Evolutionary conservation across 2,888 invertebrate species (phyloP), one percentile per base, ranked within the genome.

Genomic region (Parnassius smintheus): DNA sequence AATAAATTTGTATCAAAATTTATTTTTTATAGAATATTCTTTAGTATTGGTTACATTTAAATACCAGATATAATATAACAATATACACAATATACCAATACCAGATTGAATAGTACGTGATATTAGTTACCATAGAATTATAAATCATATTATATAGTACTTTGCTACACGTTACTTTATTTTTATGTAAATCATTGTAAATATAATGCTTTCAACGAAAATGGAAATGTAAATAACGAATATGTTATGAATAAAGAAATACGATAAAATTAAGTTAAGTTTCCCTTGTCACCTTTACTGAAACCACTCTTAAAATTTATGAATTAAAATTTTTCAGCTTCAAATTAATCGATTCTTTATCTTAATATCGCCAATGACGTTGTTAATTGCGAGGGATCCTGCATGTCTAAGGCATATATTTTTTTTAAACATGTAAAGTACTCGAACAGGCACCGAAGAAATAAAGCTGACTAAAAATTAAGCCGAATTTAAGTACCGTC

Each of bases 61-160:
- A n/a, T n/a, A n/a, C n/a, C n/a, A n/a, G n/a, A n/a, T n/a, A n/a
- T n/a, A n/a, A n/a, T n/a, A n/a, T n/a, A n/a, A n/a, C n/a, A n/a
- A n/a, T n/a, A n/a, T n/a, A n/a, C n/a, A n/a, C n/a, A n/a, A 4
- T 48, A 45, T 11, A 66, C 67, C 64, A 59, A 65, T 65, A 67
- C 62, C 56, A 52, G 57, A 68, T 54, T 54, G 52, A 70, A 82
- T 83, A 77, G 76, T 80, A 74, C 79, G 90, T 90, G 90, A 91
- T 91, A 90, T 85, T 85, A 89, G 91, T 90, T 91, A 90, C 89
- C 89, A 81, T 88, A 87, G 80, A 74, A 77, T 56, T 68, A 69
- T 68, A 45, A 61, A 64, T 63, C 65, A 68, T 65, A 65, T 68
- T 61, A 60, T 72, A 69, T 73, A 68, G 56, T 56, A 56, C 69